Evolutionary conservation across 2,888 invertebrate genomes (phyloP).

Genomic region (Spilarctia lutea): DNA sequence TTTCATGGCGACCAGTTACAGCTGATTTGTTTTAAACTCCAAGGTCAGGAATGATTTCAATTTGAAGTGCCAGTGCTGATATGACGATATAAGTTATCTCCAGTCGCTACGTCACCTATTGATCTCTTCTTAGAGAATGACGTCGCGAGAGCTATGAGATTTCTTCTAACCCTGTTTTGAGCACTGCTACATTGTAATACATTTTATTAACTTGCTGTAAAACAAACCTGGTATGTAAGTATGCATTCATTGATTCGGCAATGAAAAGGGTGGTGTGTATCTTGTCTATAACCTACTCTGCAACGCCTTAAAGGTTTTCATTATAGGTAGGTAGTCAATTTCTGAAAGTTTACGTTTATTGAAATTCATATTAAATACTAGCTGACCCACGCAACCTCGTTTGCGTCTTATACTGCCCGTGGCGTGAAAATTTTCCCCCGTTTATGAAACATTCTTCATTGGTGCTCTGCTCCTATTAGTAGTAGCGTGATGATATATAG

Average conservation of each 20-base stretch:
- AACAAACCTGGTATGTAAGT: not conserved
- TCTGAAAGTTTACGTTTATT: no score
- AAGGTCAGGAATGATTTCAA: constrained; percentile 45
- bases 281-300: no score
- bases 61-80: constrained; percentile 24
- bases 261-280: not conserved
- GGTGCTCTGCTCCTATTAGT: no score
- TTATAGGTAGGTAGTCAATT: not conserved
- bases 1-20: constrained; percentile 24
- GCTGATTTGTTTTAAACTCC: constrained; percentile 33
- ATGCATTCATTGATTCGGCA: not conserved
- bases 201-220: not conserved
- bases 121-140: constrained; percentile 40
- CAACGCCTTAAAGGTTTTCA: not conserved
- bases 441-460: no score
- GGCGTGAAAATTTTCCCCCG: no score
- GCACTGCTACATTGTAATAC: not conserved
- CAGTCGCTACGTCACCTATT: constrained; percentile 64
- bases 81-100: constrained; percentile 35
- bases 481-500: no score
- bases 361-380: not conserved
- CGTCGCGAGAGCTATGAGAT: constrained; percentile 35
- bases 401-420: no score
- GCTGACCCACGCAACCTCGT: no score
- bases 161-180: constrained; percentile 27